Evolutionary conservation across 1,140 invertebrate genomes (phyloP).

Genomic region (Drosophila fuyamai): DNA sequence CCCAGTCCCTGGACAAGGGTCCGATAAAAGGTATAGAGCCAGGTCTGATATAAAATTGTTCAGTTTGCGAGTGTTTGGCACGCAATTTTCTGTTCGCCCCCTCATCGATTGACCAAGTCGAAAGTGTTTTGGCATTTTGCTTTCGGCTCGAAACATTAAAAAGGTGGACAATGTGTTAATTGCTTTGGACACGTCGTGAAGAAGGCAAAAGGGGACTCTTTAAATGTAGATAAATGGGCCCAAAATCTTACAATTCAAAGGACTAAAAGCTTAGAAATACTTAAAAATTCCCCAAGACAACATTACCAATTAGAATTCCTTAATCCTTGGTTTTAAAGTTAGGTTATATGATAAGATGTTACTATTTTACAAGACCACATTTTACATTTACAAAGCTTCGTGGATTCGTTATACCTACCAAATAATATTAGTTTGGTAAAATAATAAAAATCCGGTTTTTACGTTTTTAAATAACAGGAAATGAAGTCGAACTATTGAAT

Average conservation of each 20-base stretch:
- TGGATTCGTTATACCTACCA: too few species aligned
- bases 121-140: conserved; percentile 72
- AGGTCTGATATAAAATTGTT: conserved; percentile 60
- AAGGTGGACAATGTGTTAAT: conserved; percentile 81
- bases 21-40: conserved; percentile 59
- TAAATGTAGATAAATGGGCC: conserved; percentile 7
- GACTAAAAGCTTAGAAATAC: conserved; percentile 12
- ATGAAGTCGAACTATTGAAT: too few species aligned
- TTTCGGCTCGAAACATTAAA: conserved; percentile 45
- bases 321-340: too few species aligned
- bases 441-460: too few species aligned
- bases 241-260: conserved; percentile 3
- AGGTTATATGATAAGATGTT: too few species aligned
- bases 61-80: conserved; percentile 69
- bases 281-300: not conserved
- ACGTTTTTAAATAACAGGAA: too few species aligned
- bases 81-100: conserved; percentile 42
- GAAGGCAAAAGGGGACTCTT: not conserved
- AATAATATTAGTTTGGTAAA: too few species aligned
- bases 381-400: too few species aligned
- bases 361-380: too few species aligned
- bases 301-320: too few species aligned
- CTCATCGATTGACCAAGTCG: conserved; percentile 48
- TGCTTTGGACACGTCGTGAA: conserved; percentile 69
- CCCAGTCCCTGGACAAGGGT: conserved; percentile 7